These are phyloP conservation scores for Leptinotarsa tumamoca DNA, from an alignment of 2,888 invertebrate genomes.

Conservation along the genomic window DNA sequence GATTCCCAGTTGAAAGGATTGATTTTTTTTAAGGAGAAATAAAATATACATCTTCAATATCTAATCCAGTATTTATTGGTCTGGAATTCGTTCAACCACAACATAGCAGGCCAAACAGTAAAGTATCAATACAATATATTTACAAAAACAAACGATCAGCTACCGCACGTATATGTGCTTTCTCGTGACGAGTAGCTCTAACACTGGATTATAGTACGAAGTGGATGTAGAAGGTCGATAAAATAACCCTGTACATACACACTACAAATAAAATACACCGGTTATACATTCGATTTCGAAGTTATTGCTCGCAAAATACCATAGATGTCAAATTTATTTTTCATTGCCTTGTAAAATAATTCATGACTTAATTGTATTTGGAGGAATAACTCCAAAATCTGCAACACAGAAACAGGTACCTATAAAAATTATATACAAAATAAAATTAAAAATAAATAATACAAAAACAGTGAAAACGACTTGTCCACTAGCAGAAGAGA, in stretches of 20 bases:
- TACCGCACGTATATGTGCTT: constrained; percentile 57
- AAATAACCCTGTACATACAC: constrained; percentile 13
- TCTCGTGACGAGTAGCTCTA: constrained; percentile 61
- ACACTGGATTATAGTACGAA: constrained; percentile 61
- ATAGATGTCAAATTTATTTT: background rate
- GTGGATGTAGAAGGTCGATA: constrained; percentile 22
- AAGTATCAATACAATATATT: constrained; percentile 63
- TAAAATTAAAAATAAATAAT: constrained; percentile 36
- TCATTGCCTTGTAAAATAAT: background rate
- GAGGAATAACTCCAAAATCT: constrained; percentile 46
- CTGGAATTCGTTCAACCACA: constrained; percentile 66
- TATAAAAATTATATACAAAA: constrained; percentile 63
- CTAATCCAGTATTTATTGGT: constrained; percentile 67
- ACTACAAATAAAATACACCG: constrained; percentile 57
- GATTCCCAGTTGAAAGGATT: too few relatives aligned
- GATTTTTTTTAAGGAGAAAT: background rate
- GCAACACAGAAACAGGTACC: constrained; percentile 66
- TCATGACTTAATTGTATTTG: background rate
- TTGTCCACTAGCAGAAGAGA: constrained; percentile 38
- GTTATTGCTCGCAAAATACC: background rate
- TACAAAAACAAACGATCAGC: constrained; percentile 64
- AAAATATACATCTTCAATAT: constrained; percentile 28
- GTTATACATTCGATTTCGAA: constrained; percentile 52
- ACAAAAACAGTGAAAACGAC: constrained; percentile 40
- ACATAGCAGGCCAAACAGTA: constrained; percentile 62